Evolutionary conservation across 2,113 vertebrate genomes (phyloP).

Genomic region (Stictonetta naevosa): DNA sequence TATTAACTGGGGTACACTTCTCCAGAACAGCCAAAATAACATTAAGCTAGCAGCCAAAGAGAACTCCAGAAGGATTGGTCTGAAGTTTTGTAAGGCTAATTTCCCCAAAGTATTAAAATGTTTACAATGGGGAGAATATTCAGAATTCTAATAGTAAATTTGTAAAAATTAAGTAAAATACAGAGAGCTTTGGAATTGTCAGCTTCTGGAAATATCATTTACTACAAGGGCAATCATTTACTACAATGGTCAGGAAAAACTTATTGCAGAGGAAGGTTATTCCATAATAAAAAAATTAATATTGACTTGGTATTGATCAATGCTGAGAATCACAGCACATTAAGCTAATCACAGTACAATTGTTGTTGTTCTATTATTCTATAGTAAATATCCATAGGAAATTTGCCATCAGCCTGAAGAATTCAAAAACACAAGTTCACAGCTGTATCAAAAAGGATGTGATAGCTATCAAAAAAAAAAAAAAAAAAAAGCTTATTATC

Average conservation of each 20-base stretch:
- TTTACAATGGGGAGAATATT: not conserved
- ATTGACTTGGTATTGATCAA: not conserved
- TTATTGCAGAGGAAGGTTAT: not conserved
- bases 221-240: accelerated
- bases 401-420: not conserved
- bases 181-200: not conserved
- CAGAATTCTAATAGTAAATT: not conserved
- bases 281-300: not conserved
- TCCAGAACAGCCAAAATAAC: not conserved
- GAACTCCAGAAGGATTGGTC: not conserved
- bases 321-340: not conserved
- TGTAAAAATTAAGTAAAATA: not conserved
- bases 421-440: not conserved
- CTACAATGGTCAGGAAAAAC: not conserved
- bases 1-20: not conserved
- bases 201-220: not conserved
- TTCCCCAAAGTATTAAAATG: not conserved
- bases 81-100: not conserved
- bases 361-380: not conserved
- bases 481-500: not conserved
- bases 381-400: not conserved
- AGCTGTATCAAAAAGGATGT: not conserved
- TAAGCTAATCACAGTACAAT: not conserved
- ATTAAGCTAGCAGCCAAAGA: not conserved
- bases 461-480: not conserved